Evolutionary conservation across 2,888 invertebrate genomes (phyloP).

Genomic region (Microctonus hyperodae): DNA sequence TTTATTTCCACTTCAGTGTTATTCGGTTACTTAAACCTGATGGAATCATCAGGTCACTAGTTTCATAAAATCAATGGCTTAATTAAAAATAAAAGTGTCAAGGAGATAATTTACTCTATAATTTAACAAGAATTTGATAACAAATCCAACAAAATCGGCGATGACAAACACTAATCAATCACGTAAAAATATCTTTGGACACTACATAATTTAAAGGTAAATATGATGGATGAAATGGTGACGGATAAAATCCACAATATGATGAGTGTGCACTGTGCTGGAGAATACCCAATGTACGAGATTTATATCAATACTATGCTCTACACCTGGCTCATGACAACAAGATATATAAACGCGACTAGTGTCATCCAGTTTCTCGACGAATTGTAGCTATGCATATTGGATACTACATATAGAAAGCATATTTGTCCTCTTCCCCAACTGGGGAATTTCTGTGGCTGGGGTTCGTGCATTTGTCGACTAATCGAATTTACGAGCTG

Average conservation of each 20-base stretch:
- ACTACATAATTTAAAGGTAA: background rate
- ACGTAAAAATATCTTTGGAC: too few species aligned
- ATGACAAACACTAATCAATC: too few species aligned
- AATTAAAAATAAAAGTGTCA: background rate
- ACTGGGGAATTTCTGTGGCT: conserved; percentile 22
- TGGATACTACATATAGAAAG: conserved; percentile 32
- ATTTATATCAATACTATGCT: background rate
- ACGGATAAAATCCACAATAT: background rate
- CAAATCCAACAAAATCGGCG: background rate
- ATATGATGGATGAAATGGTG: background rate
- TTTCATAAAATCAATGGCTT: too few species aligned
- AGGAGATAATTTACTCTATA: background rate
- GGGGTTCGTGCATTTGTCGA: conserved; percentile 24
- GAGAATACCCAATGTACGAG: background rate
- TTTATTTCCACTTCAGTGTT: background rate
- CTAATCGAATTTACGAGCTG: conserved; percentile 32
- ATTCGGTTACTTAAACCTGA: background rate
- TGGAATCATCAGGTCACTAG: too few species aligned
- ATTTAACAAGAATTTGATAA: background rate
- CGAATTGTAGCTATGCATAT: conserved; percentile 24
- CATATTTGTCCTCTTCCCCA: conserved; percentile 5
- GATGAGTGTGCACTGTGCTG: background rate
- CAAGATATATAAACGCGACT: background rate
- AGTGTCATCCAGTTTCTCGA: conserved; percentile 8
- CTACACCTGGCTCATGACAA: background rate